Conservation (phyloP, 2,113 vertebrate genomes). For the Seriola dumerili region DNA sequence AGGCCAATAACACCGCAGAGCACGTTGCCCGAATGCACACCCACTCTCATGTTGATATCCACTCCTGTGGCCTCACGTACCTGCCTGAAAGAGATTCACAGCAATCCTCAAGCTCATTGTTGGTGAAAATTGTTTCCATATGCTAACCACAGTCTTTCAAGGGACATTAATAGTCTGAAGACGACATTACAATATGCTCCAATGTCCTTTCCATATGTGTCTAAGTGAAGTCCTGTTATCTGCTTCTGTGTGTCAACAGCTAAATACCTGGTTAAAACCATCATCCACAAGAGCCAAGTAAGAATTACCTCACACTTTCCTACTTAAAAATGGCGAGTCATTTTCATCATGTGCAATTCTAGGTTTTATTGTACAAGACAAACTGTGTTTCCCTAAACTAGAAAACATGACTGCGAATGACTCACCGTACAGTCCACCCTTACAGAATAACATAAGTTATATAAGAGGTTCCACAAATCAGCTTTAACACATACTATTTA, state of each 20-base stretch:
- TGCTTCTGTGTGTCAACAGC: background rate
- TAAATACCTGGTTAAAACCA: background rate
- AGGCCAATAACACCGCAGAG: conserved; percentile 97
- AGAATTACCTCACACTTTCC: background rate
- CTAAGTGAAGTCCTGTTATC: background rate
- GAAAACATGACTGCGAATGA: background rate
- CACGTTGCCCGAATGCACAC: conserved; percentile 97
- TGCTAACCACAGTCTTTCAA: background rate
- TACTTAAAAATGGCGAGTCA: background rate
- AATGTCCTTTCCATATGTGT: background rate
- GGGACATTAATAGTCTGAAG: background rate
- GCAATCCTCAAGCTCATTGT: background rate
- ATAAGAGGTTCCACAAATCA: background rate
- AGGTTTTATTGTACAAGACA: background rate
- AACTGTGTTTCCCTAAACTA: background rate
- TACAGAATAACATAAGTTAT: background rate
- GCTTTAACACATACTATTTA: background rate
- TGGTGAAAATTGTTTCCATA: background rate
- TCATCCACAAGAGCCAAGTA: background rate
- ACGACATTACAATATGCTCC: background rate
- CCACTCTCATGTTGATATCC: conserved; percentile 98
- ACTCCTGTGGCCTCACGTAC: conserved; percentile 96
- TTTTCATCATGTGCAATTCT: background rate
- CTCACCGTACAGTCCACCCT: background rate
- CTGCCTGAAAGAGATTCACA: conserved; percentile 83